These are phyloP conservation scores for Puffinus mauretanicus DNA, from an alignment of 2,113 vertebrate species.

Conservation along the genomic window DNA sequence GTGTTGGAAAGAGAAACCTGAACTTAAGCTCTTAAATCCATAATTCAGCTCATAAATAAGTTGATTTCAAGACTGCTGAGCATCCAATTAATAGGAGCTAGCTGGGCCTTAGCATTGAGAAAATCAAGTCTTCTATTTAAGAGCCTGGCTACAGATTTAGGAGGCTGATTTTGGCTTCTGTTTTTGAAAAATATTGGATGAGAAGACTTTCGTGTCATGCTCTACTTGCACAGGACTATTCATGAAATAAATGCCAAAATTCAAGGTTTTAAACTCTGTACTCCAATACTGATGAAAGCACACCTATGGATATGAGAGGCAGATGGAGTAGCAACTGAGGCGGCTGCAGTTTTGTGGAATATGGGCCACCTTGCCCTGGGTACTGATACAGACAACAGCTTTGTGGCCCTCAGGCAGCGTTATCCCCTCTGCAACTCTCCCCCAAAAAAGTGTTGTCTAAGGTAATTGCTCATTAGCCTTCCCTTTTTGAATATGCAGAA, in stretches of 20 bases:
- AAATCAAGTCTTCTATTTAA: not conserved
- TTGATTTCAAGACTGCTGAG: not conserved
- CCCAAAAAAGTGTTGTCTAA: not conserved
- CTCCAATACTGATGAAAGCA: not conserved
- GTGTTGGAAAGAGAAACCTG: not conserved
- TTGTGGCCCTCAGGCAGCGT: not conserved
- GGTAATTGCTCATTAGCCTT: not conserved
- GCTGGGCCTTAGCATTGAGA: not conserved
- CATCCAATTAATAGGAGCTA: not conserved
- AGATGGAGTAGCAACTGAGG: not conserved
- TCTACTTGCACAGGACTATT: not conserved
- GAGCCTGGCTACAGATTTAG: not conserved
- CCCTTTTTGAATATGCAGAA: not conserved
- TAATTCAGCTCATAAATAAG: not conserved
- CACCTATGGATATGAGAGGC: fast-evolving
- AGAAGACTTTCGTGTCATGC: not conserved
- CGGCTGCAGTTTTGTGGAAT: not conserved
- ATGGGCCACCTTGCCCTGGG: not conserved
- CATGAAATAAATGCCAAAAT: not conserved
- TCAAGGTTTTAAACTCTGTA: not conserved
- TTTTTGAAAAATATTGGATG: not conserved
- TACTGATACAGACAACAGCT: not conserved
- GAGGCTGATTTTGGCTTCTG: not conserved
- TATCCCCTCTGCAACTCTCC: not conserved
- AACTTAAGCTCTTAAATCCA: not conserved